Conservation (phyloP, 2,797 vertebrate species). For the Poecilia gillii region DNA sequence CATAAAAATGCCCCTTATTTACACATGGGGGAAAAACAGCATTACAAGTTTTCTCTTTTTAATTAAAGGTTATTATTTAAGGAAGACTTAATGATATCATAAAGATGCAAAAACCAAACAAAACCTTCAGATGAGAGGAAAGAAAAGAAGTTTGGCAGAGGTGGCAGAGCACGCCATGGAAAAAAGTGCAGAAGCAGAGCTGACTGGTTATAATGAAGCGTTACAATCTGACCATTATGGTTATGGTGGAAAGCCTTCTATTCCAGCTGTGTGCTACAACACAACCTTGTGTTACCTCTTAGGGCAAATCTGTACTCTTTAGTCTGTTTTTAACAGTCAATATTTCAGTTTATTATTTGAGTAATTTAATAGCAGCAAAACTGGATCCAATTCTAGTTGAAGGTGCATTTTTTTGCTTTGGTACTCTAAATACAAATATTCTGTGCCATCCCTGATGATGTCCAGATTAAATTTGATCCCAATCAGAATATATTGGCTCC, state of each 20-base stretch:
- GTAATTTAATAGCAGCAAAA: background rate
- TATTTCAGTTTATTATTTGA: background rate
- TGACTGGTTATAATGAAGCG: background rate
- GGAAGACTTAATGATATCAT: background rate
- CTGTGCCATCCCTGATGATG: constrained; percentile 15
- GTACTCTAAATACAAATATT: constrained; percentile 23
- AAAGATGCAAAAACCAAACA: background rate
- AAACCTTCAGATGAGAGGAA: background rate
- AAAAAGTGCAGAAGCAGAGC: background rate
- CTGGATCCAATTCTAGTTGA: background rate
- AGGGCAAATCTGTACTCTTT: background rate
- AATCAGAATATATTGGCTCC: constrained; percentile 61
- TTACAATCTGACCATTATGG: background rate
- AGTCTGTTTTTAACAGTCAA: background rate
- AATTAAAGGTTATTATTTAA: background rate
- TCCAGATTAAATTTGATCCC: constrained; percentile 38
- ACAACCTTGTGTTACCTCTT: background rate
- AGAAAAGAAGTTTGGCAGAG: background rate
- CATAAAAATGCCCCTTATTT: background rate
- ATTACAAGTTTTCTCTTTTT: background rate
- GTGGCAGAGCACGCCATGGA: background rate
- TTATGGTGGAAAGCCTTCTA: background rate
- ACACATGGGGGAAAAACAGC: background rate
- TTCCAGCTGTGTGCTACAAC: background rate
- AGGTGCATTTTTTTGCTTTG: constrained; percentile 21